Percentiles rank a stretch among this genome's conserved stretches.
Evolutionary conservation across 2,888 invertebrate genomes (phyloP).

Genomic region (Mechanitis mazaeus): DNA sequence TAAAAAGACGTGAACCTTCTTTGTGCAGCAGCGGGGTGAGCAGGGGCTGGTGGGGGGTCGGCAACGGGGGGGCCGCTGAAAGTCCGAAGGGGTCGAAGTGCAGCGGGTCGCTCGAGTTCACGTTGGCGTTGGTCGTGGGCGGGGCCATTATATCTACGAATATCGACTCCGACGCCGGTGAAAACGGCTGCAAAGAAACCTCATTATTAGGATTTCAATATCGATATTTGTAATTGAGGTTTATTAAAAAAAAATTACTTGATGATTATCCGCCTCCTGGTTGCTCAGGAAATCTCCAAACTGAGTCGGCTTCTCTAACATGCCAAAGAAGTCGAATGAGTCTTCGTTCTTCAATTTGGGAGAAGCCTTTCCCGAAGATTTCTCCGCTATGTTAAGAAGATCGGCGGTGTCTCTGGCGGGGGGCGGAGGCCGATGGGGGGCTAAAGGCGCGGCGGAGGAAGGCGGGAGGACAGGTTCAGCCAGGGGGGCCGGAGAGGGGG

Average conservation of each 20-base stretch:
- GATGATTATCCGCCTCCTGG: conserved; percentile 40
- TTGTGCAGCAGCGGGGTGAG: conserved; percentile 58
- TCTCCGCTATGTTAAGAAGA: conserved; percentile 51
- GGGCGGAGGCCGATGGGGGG: conserved; percentile 23
- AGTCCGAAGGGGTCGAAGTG: conserved; percentile 82
- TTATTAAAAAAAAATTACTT: conserved; percentile 27
- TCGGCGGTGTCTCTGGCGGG: conserved; percentile 45
- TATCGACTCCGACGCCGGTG: conserved; percentile 53
- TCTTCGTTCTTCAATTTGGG: conserved; percentile 58
- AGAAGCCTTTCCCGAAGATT: conserved; percentile 33
- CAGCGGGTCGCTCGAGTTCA: conserved; percentile 46
- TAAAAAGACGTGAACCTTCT: conserved; percentile 43
- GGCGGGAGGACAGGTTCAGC: conserved; percentile 29
- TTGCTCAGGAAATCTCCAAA: conserved; percentile 69
- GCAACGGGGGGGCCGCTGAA: too few species aligned
- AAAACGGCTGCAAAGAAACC: conserved; percentile 43
- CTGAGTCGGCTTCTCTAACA: conserved; percentile 73
- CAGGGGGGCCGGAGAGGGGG: conserved; percentile 37
- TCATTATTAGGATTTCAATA: not conserved
- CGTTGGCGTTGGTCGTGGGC: conserved; percentile 34
- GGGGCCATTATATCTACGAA: conserved; percentile 61
- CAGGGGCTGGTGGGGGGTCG: conserved; percentile 59
- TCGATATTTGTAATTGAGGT: too few species aligned
- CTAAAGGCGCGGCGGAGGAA: conserved; percentile 34
- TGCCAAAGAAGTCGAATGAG: conserved; percentile 78